Evolutionary conservation across 2,888 invertebrate genomes (phyloP), one percentile per base, ranked within the genome.

Genomic region (Anodontia alba): DNA sequence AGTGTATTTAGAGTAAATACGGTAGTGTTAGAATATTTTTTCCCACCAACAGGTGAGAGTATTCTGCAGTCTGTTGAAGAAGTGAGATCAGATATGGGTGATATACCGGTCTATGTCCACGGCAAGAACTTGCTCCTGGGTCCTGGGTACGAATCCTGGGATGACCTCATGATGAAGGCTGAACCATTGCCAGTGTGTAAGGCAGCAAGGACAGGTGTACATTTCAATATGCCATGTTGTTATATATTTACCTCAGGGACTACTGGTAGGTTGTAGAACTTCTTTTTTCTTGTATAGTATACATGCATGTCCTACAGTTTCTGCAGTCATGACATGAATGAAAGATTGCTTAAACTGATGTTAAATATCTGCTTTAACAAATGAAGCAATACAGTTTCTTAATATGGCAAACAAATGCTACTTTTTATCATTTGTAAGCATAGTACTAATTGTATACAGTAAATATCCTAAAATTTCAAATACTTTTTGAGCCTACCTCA

Each of bases 181-280:
- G 68, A 86, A 0, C 87, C 86, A 23, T 82, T 81, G 33, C 81
- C 84, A 17, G 78, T 90, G 23, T 83, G 84, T 62, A 79, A 77
- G 62, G 78, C 67, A 31, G 71, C 85, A 12, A 76, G 92, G 62
- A 70, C 75, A 36, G 80, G 46, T 1, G 49, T 91, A 31, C 78
- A 80, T 8, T 0, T 76, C 5, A 70, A 76, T 0, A 93, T 92
- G 62, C 90, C 93, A 1, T 95, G 99, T 73, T 95, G 98, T 62
- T 99, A 99, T 93, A 99, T 99, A 92, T 99, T 98, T 94, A 99
- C 99, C 0, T 99, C 99, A 57, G 93, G 93, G 49, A 93, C 93
- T 0, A 93, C 93, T 84, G 93, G 93, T 92, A 73, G 68, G 76
- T n/a, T n/a, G n/a, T n/a, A n/a, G n/a, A n/a, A n/a, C n/a, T n/a